Evolutionary conservation across 1,140 invertebrate species (phyloP), one percentile per base, ranked within the genome.

Genomic region (Drosophila serrata): DNA sequence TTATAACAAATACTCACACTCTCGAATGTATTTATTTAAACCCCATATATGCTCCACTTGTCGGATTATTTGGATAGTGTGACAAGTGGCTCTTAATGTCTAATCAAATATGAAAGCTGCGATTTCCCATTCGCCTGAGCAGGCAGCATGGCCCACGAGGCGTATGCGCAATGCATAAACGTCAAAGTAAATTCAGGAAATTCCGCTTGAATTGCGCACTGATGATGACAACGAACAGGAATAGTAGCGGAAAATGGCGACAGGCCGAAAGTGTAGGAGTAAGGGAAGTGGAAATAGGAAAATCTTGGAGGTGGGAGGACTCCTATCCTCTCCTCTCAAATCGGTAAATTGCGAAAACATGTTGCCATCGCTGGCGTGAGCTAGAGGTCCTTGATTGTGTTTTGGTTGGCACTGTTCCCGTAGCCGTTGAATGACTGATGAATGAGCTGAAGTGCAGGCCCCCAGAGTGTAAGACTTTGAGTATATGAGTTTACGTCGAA

Each of bases 301-400:
- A 13, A 39, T 33, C 27, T 22, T 13, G 40, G 51, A 49, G 15
- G 11, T 24, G 24, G 24, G 24, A 24, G 24, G 24, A 4, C 24
- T 24, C 24, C 19, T 24, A n/a, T 15, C 37, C n/a, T 40, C 4
- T 5, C 5, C 9, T 13, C 22, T 51, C 69, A 82, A 87, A 87
- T 88, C 84, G 76, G 80, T 74, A 87, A 87, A 87, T 87, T 87
- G 82, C 82, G 79, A 87, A 87, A 87, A 87, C 82, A 87, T 82
- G 84, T 88, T 81, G 74, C 65, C 80, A 37, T 57, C 60, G 62
- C 43, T 74, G 68, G 67, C 55, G 63, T 46, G 67, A 64, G 76
- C 35, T 68, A 31, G 45, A 15, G 62, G 61, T 53, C 51, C 61
- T 59, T 53, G 61, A 51, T 76, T 68, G 56, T 60, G 29, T 51